Base-by-base conservation (phyloP, 2,113 vertebrate species). In the Tetrao urogallus region DNA sequence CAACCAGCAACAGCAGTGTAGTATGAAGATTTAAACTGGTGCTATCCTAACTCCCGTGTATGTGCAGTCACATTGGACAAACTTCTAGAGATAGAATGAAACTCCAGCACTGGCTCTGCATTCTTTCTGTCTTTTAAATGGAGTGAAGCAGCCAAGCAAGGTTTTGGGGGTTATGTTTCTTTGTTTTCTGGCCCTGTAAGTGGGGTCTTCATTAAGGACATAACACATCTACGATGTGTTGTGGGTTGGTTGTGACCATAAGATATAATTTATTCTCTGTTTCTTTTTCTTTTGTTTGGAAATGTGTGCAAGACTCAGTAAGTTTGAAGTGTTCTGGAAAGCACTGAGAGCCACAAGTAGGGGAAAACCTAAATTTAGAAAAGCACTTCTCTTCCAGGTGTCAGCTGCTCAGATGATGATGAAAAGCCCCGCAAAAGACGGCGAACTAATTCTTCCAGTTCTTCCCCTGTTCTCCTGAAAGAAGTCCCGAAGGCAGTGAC, bases 371-470 rank as follows among this genome's bases (percentile, higher is more conserved):
- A 16, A 34, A 71, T 57, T 91, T 32, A 87, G 75, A 45, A 58
- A 73, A 87, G 28, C 90, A 13, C 47, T 94, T 91, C 48, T 74
- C 82, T 97, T 96, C 34, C 89, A 99, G 99, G 99, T 43, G 99
- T 99, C 81, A 99, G 98, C 96, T 99, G 99, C 87, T 99, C 99
- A 2, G 99, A 99, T 40, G 99, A 99, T 47, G 99, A 99, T 8
- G 99, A 99, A 97, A 99, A 99, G 86, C 99, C 99, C 32, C 98
- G 99, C n/a, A 99, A 99, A 97, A 97, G 99, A 54, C 97, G 99
- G 66, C 98, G 99, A 90, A 99, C 99, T 0, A 99, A 99, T 97
- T 99, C 99, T 11, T 99, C 98, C 9, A 99, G 99, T 94, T 99
- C 99, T 45, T 99, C 99, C 17, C 99, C 99, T 0, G 98, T 99